Evolutionary conservation across 2,797 vertebrate genomes (phyloP).

Genomic region (Acanthiza pusilla): DNA sequence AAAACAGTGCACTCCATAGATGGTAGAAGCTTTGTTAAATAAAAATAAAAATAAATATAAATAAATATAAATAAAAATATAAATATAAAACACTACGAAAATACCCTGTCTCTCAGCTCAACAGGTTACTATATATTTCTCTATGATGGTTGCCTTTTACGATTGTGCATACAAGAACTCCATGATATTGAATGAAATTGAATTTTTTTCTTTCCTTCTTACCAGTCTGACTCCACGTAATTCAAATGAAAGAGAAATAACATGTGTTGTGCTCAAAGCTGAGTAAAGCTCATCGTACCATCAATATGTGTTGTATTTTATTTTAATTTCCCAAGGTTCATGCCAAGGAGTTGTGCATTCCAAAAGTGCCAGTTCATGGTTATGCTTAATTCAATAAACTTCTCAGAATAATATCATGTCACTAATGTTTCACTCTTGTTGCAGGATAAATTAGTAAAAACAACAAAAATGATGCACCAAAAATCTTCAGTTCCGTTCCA

Average conservation of each 20-base stretch:
- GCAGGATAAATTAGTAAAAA: background rate
- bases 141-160: background rate
- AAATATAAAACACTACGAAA: background rate
- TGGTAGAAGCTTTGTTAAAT: background rate
- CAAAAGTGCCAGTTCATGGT: background rate
- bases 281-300: background rate
- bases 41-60: background rate
- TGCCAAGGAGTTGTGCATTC: background rate
- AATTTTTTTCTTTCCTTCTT: background rate
- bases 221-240: background rate
- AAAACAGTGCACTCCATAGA: background rate
- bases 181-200: background rate
- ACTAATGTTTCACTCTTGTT: background rate
- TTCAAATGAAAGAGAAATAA: background rate
- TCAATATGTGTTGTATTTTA: background rate
- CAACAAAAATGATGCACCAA: background rate
- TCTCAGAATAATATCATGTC: background rate
- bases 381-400: background rate
- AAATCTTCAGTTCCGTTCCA: background rate
- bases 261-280: background rate
- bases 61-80: background rate
- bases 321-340: slow-evolving; percentile 6
- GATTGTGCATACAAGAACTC: background rate
- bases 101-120: background rate
- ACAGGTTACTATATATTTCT: background rate